Evolutionary conservation across 1,140 invertebrate genomes (phyloP), one percentile per base, ranked within the genome.

Genomic region (Lepidotrigona ventralis): DNA sequence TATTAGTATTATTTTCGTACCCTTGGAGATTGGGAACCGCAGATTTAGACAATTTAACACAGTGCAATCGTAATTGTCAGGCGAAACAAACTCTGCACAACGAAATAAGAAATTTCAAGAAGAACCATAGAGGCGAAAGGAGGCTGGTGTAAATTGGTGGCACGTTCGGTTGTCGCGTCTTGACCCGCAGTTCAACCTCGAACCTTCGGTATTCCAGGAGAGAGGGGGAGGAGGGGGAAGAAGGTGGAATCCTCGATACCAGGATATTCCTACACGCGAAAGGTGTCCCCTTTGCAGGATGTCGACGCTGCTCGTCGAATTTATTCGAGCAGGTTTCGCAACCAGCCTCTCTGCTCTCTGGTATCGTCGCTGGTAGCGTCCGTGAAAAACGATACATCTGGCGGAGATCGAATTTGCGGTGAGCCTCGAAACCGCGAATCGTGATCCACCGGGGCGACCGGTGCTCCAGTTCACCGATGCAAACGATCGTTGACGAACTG

Each of bases 361-460:
- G 72, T 26, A n/a, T 53, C 53, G 26, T 60, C 64, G 39, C 58
- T n/a, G n/a, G n/a, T n/a, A n/a, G 39, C 54, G 23, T 33, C 53
- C 46, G 53, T 87, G 87, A 87, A 87, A 89, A 87, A 77, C 72
- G 87, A 89, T 87, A 85, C n/a, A n/a, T 56, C 78, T 12, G 77
- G 58, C 51, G 71, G 78, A 72, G 78, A 88, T 89, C 84, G 79
- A 87, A 85, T 89, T 89, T 83, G 86, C 83, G 85, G 85, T 71
- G 54, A 78, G 64, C 87, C 86, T 83, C 73, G 81, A 89, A 83
- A 87, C 86, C 87, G 84, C 87, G 80, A 72, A 53, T 78, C 87
- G 74, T 54, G 85, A 79, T 84, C 83, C 78, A 77, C 64, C 74
- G 66, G 58, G 21, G 0, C 17, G 17, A 1, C 26, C 68, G 80